These are phyloP conservation scores for Drymonia ruficornis DNA, from an alignment of 2,888 invertebrate genomes.

Conservation along the genomic window DNA sequence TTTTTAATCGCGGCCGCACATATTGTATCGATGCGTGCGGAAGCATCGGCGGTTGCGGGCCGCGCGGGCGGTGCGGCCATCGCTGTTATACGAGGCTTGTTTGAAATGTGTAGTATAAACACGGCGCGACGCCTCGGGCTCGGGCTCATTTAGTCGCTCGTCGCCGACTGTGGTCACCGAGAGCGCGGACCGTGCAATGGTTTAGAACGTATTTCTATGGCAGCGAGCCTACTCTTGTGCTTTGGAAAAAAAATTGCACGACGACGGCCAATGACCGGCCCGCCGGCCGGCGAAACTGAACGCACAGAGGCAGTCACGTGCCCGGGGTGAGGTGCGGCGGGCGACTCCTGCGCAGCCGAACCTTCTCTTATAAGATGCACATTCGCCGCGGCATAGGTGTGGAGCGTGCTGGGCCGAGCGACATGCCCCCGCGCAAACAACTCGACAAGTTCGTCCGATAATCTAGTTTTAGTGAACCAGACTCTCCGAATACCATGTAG, in stretches of 20 bases:
- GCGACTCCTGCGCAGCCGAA: conserved; percentile 73
- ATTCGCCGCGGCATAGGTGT: conserved; percentile 79
- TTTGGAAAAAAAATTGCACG: conserved; percentile 66
- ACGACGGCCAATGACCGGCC: conserved; percentile 79
- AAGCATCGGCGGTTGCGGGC: conserved; percentile 41
- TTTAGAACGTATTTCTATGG: conserved; percentile 68
- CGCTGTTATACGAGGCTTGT: conserved; percentile 65
- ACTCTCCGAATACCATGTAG: conserved; percentile 79
- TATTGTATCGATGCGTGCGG: conserved; percentile 55
- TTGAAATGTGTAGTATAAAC: conserved; percentile 63
- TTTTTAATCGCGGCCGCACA: conserved; percentile 51
- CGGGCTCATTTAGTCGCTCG: conserved; percentile 57
- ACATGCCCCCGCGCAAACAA: conserved; percentile 72
- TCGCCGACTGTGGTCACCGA: conserved; percentile 42
- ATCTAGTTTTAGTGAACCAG: conserved; percentile 66
- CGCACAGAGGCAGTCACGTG: conserved; percentile 80
- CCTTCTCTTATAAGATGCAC: conserved; percentile 83
- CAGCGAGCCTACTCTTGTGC: conserved; percentile 62
- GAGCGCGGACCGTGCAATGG: conserved; percentile 59
- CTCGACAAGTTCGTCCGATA: conserved; percentile 58
- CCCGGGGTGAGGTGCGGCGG: conserved; percentile 83
- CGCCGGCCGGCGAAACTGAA: conserved; percentile 76
- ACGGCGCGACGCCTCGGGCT: conserved; percentile 40
- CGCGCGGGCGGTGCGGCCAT: conserved; percentile 54
- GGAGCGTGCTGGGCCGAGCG: conserved; percentile 74